Conservation (phyloP, 2,888 invertebrate species). For the Eledona agricola region DNA sequence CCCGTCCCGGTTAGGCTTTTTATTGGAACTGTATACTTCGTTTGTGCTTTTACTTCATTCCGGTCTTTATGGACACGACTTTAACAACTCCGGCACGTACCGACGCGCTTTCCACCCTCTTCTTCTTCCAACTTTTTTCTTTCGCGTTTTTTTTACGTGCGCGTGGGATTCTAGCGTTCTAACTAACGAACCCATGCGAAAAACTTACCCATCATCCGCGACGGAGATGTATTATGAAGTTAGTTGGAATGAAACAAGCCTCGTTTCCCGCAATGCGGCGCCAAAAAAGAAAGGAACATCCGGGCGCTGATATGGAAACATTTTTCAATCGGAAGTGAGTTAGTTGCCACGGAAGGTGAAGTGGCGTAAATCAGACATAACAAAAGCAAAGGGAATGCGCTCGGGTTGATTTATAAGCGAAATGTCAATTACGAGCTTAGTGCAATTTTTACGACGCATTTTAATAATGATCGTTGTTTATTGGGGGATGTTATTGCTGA, state of each 20-base stretch:
- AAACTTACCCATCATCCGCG: conserved; percentile 24
- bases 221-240: conserved; percentile 26
- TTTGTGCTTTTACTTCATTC: conserved; percentile 33
- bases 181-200: conserved; percentile 28
- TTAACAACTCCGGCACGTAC: conserved; percentile 26
- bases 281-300: conserved; percentile 14
- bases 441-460: too few species aligned
- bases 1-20: conserved; percentile 41
- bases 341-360: conserved; percentile 29
- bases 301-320: conserved; percentile 49
- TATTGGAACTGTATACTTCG: conserved; percentile 44
- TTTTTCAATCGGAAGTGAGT: conserved; percentile 48
- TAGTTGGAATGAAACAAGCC: conserved; percentile 13
- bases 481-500: too few species aligned
- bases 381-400: too few species aligned
- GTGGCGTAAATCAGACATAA: conserved; percentile 34
- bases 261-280: conserved; percentile 26
- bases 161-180: conserved; percentile 1
- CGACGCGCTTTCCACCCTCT: background rate
- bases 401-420: too few species aligned
- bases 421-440: too few species aligned
- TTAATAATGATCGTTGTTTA: too few species aligned
- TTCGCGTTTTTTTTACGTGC: conserved; percentile 11
- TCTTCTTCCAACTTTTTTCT: conserved; percentile 7
- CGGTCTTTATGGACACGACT: conserved; percentile 30